Conservation (phyloP, 2,797 vertebrate genomes). For the Myotis daubentonii region DNA sequence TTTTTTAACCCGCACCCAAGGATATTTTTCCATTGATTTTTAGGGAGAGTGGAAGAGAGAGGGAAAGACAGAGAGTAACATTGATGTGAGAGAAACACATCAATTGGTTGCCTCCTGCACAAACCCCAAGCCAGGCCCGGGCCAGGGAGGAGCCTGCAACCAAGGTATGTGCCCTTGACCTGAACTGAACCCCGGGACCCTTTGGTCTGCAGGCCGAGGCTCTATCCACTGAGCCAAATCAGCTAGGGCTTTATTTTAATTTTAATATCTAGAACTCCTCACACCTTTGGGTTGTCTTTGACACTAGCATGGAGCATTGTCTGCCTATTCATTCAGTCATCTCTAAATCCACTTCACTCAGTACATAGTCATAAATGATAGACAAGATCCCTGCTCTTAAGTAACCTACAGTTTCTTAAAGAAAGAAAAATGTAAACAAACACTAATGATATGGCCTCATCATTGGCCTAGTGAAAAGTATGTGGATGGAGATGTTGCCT, state of each 20-base stretch:
- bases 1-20: no score
- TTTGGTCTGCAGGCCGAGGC: no score
- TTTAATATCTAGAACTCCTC: neutral
- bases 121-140: no score
- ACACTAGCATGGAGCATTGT: neutral
- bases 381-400: neutral
- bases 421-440: neutral
- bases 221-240: no score
- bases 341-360: neutral
- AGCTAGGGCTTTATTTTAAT: neutral
- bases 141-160: no score
- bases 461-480: neutral
- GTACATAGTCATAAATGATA: neutral
- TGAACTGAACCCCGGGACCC: no score
- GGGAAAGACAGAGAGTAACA: no score
- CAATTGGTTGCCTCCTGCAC: no score
- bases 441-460: neutral
- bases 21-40: no score
- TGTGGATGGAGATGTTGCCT: neutral
- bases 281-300: neutral
- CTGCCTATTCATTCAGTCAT: neutral
- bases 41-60: no score
- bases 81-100: no score
- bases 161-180: no score
- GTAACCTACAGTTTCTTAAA: neutral